A percentile compares a stretch with the other conserved stretches of the same genome.
Evolutionary conservation across 2,797 vertebrate species (phyloP).

Genomic region (Yasuhikotakia modesta): DNA sequence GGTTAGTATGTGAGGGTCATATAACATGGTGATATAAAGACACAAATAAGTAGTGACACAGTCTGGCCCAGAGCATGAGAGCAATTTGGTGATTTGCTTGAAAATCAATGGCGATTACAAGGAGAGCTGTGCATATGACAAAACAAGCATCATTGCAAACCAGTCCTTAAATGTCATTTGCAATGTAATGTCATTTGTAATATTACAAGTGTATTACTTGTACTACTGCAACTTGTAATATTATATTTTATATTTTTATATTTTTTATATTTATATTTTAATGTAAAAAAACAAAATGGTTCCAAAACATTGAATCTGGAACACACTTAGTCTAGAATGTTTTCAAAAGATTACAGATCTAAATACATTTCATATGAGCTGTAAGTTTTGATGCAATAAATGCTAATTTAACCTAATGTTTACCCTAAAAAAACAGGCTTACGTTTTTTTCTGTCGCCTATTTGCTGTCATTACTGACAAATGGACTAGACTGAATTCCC

Average conservation of each 20-base stretch:
- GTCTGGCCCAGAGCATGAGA: not conserved
- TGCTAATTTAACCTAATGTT: constrained; percentile 2
- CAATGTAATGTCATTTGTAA: constrained; percentile 1
- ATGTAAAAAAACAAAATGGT: not conserved
- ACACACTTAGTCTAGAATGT: not conserved
- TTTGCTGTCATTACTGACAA: not conserved
- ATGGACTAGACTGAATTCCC: too few species aligned
- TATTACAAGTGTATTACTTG: too few species aligned
- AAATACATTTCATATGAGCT: too few species aligned
- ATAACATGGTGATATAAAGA: constrained; percentile 19
- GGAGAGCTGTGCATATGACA: constrained; percentile 28
- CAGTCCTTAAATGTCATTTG: constrained; percentile 36
- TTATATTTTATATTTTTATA: too few species aligned
- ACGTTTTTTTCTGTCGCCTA: not conserved
- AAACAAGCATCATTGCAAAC: constrained; percentile 28
- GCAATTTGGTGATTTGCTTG: constrained; percentile 32
- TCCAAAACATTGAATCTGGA: constrained; percentile 1
- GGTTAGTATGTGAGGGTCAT: not conserved
- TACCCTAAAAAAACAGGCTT: not conserved
- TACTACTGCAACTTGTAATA: too few species aligned
- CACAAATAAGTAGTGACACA: constrained; percentile 13
- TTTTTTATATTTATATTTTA: too few species aligned
- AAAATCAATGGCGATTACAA: constrained; percentile 27
- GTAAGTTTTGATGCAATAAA: not conserved
- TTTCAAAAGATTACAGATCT: not conserved